These are phyloP conservation scores for Drosophila paulistorum DNA, from an alignment of 1,140 invertebrate species.

Conservation along the genomic window DNA sequence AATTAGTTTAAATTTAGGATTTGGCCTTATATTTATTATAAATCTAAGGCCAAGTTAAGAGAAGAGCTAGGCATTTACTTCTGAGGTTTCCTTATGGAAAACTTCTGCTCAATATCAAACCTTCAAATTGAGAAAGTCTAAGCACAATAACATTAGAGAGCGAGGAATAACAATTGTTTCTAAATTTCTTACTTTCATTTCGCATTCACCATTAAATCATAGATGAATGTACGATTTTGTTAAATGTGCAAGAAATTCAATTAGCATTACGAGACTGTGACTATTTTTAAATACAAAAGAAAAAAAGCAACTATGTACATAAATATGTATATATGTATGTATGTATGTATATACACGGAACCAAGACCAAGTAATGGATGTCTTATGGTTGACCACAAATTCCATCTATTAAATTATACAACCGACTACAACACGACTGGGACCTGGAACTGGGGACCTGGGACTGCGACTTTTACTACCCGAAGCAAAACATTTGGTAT, in stretches of 20 bases:
- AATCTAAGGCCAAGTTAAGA: too few relatives aligned
- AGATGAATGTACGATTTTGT: conserved; percentile 31
- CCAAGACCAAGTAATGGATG: conserved; percentile 34
- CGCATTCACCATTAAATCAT: conserved; percentile 47
- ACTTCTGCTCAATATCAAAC: too few relatives aligned
- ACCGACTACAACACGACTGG: conserved; percentile 11
- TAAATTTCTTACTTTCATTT: conserved; percentile 42
- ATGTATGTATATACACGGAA: too few relatives aligned
- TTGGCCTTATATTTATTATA: too few relatives aligned
- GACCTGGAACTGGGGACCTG: too few relatives aligned
- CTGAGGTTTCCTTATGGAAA: too few relatives aligned
- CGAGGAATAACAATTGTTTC: background rate
- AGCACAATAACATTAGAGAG: too few relatives aligned
- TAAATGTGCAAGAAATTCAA: conserved; percentile 42
- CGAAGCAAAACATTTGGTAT: conserved; percentile 32
- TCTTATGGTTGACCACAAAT: conserved; percentile 56
- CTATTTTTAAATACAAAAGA: conserved; percentile 22
- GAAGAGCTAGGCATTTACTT: too few relatives aligned
- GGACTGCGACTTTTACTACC: conserved; percentile 60
- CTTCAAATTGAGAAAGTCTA: too few relatives aligned
- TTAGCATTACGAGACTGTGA: conserved; percentile 54
- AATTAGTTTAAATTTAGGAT: too few relatives aligned
- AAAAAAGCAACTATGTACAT: too few relatives aligned
- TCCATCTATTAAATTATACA: conserved; percentile 56
- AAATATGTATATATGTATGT: too few relatives aligned